Conservation (phyloP, 1,140 invertebrate genomes). For the Drosophila prosaltans region DNA sequence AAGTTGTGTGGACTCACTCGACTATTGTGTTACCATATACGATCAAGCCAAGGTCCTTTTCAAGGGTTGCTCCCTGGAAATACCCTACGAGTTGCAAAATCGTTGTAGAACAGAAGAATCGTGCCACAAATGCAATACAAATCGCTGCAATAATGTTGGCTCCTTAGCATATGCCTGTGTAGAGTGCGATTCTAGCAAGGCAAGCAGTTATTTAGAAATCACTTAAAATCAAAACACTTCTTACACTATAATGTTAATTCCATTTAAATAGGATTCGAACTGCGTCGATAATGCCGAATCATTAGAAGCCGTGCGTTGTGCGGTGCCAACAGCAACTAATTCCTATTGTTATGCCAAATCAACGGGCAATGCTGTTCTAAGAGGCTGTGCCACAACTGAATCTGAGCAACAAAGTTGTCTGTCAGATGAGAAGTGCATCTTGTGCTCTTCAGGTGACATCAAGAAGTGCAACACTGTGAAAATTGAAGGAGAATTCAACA, state of each 20-base stretch:
- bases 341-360: constrained; percentile 74
- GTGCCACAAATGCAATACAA: constrained; percentile 72
- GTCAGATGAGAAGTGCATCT: constrained; percentile 61
- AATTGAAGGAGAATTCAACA: constrained; percentile 32
- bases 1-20: constrained; percentile 59
- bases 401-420: constrained; percentile 63
- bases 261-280: constrained; percentile 39
- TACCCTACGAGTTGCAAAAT: constrained; percentile 54
- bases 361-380: constrained; percentile 38
- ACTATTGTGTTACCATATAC: constrained; percentile 66
- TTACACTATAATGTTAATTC: neutral
- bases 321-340: constrained; percentile 63
- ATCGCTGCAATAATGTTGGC: constrained; percentile 75
- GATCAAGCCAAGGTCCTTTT: constrained; percentile 65
- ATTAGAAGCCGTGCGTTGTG: constrained; percentile 49
- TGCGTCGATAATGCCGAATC: constrained; percentile 49
- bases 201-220: constrained; percentile 1
- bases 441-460: constrained; percentile 71
- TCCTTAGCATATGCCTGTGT: constrained; percentile 56
- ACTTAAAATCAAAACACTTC: neutral
- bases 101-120: constrained; percentile 49
- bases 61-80: constrained; percentile 73
- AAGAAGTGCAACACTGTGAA: constrained; percentile 62
- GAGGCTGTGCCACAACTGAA: constrained; percentile 69
- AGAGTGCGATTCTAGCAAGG: constrained; percentile 71